Conservation (phyloP, 1,140 invertebrate genomes). For the Anadara kagoshimensis region DNA sequence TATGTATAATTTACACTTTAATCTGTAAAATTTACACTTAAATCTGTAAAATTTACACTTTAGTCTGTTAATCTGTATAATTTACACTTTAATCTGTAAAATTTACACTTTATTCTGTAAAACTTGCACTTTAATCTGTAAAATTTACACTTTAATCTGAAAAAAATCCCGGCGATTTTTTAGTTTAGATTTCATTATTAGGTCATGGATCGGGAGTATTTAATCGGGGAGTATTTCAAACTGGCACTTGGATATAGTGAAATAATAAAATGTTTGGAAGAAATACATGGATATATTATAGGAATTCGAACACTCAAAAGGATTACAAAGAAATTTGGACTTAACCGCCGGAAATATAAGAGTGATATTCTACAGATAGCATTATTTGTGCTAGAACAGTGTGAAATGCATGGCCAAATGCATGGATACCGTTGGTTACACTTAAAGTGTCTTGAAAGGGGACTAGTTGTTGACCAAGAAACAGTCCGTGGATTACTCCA, state of each 20-base stretch:
- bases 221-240: too few species aligned
- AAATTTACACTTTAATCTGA: too few species aligned
- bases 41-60: too few species aligned
- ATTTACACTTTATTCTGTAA: too few species aligned
- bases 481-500: conserved; percentile 21
- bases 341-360: conserved; percentile 20
- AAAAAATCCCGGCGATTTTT: too few species aligned
- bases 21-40: too few species aligned
- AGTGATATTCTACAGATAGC: conserved; percentile 26
- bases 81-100: too few species aligned
- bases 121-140: too few species aligned
- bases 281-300: neutral
- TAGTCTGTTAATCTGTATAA: too few species aligned
- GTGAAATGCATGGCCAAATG: conserved; percentile 16
- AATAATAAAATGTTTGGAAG: conserved; percentile 16
- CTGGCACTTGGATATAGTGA: conserved; percentile 27
- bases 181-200: too few species aligned
- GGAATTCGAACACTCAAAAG: conserved; percentile 17
- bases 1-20: too few species aligned
- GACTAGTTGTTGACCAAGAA: conserved; percentile 25
- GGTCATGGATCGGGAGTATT: too few species aligned
- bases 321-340: neutral
- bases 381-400: conserved; percentile 17
- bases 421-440: conserved; percentile 41
- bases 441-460: conserved; percentile 22